A percentile compares a stretch with the other conserved stretches of the same genome.
phyloP scores from a whole-genome alignment of 30 jellyfish, hydroid and myxozoan species.

The Hydractinia echinata region DNA sequence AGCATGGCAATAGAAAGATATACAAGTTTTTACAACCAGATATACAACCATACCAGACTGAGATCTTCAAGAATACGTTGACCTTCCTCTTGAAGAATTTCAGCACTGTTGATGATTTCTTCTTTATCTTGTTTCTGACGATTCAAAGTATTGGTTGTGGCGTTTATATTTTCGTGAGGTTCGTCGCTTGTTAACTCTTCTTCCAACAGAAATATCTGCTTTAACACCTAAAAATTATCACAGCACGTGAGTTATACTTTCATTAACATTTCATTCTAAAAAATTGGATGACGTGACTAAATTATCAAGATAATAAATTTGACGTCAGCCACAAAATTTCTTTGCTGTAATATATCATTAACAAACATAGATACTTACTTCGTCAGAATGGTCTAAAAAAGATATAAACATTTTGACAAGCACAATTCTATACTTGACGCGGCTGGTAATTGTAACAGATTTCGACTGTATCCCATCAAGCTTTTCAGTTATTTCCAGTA shows the following conservation, averaged over 20 bases:
- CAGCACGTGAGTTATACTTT: no score
- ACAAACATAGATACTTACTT: conserved; percentile 35
- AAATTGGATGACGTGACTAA: no score
- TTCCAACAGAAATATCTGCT: conserved; percentile 53
- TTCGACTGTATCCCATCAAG: background rate
- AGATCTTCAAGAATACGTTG: conserved; percentile 54
- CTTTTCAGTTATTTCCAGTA: conserved; percentile 15
- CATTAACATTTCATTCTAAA: no score
- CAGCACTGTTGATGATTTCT: conserved; percentile 53
- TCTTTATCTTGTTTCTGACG: conserved; percentile 91
- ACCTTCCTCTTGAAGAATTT: conserved; percentile 75
- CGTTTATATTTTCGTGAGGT: conserved; percentile 80
- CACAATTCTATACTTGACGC: conserved; percentile 59
- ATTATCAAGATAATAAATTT: no score
- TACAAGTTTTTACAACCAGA: background rate
- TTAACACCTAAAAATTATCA: conserved; percentile 37
- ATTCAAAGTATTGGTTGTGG: conserved; percentile 70
- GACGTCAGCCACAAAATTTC: no score
- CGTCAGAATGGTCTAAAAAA: conserved; percentile 62
- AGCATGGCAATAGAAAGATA: no score
- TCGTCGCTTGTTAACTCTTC: conserved; percentile 89
- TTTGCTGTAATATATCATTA: background rate
- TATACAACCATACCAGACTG: conserved; percentile 50
- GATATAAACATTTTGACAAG: conserved; percentile 50
- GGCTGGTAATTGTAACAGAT: background rate